Evolutionary conservation across 2,113 vertebrate genomes (phyloP), one percentile per base, ranked within the genome.

Genomic region (Rhinopomastus cyanomelas): DNA sequence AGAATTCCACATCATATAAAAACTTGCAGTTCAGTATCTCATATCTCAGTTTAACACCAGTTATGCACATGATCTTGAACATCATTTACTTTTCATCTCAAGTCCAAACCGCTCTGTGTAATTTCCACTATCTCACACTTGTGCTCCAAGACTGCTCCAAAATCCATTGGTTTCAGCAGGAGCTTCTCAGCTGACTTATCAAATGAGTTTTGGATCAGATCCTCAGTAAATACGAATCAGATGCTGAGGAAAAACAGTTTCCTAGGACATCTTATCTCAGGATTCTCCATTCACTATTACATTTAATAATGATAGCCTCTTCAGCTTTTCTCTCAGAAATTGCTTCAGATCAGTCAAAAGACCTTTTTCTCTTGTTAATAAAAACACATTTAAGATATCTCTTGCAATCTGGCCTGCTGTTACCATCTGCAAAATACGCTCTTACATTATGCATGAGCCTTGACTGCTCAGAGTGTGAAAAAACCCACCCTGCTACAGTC

Each of bases 401-500:
- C 90, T 95, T 89, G 94, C 79, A 89, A 90, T 92, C 93, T 74
- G 89, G 88, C 95, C 93, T 96, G 96, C 87, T 95, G 97, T 95
- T 95, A 82, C 74, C 93, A 96, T 96, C 93, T 97, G 94, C 94
- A 96, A 75, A 85, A 85, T 73, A 57, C 2, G 9, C 68, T 96
- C 8, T 92, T 97, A 75, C 92, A 97, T 97, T 97, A 97, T 97
- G 93, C 91, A 96, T 96, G 96, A 96, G 61, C 92, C 91, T 96
- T 80, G 57, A 91, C 92, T 94, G 90, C 81, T 97, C 79, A 49
- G 68, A 85, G 22, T 23, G 72, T 36, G 56, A 80, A 56, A 90
- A 88, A 62, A 20, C 1, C 11, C 64, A 81, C 44, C 32, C n/a
- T 61, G 8, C 64, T 25, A 16, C 25, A 77, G 86, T 67, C 14